phyloP scores from a whole-genome alignment of 2,888 invertebrate species.

The Chironomus tentans region DNA sequence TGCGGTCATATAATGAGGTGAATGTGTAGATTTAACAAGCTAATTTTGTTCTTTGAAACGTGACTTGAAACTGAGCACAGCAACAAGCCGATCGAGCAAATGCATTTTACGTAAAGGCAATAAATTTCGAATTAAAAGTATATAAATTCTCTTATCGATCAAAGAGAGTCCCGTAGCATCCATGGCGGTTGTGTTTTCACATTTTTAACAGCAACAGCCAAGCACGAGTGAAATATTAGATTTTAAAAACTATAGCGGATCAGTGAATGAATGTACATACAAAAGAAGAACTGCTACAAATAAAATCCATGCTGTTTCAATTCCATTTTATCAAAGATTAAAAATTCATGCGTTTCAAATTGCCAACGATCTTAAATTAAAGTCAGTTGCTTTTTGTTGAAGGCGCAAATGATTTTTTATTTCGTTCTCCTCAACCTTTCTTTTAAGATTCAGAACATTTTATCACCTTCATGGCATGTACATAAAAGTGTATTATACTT shows the following conservation, averaged over 20 bases:
- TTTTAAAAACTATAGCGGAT: slow-evolving; percentile 7
- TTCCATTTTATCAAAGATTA: slow-evolving; percentile 25
- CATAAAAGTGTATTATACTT: too few relatives aligned
- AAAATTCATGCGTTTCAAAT: slow-evolving; percentile 26
- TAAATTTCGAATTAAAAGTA: slow-evolving; percentile 25
- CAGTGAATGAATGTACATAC: background rate
- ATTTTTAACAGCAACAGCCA: background rate
- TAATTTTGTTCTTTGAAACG: slow-evolving; percentile 5
- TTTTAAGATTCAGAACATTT: too few relatives aligned
- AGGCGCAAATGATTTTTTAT: background rate
- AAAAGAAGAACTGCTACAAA: background rate
- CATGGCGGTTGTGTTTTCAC: slow-evolving; percentile 4
- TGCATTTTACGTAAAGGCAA: background rate
- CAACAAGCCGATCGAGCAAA: background rate
- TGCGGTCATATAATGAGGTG: slow-evolving; percentile 15
- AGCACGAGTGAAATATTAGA: slow-evolving; percentile 22
- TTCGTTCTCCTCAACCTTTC: too few relatives aligned
- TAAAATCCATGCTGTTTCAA: slow-evolving; percentile 13
- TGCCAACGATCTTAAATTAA: background rate
- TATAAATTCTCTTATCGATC: slow-evolving; percentile 27
- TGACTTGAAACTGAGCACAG: background rate
- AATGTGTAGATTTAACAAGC: background rate
- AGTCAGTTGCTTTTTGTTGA: background rate
- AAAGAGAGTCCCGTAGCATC: background rate
- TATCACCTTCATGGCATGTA: too few relatives aligned